Percentiles rank a stretch among this genome's conserved stretches.
Conservation (phyloP, 2,888 invertebrate species). For the Melanostoma mellinum region DNA sequence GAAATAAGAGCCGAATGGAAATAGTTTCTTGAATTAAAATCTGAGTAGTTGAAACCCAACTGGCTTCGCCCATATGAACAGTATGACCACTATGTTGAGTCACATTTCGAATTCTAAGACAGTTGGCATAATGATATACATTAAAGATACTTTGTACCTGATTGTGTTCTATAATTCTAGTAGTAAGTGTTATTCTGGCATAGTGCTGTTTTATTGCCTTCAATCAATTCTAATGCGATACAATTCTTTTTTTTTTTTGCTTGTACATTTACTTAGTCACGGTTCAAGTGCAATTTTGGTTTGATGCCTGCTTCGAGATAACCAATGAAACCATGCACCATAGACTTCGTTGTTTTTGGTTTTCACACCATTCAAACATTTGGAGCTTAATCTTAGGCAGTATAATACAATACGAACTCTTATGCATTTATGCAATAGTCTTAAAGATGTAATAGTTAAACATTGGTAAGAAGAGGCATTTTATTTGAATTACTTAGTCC, state of each 20-base stretch:
- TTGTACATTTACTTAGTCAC: background rate
- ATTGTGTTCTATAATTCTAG: background rate
- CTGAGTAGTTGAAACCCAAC: background rate
- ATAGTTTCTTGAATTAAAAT: too few relatives aligned
- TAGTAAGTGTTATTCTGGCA: background rate
- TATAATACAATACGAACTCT: too few relatives aligned
- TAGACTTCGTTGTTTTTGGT: too few relatives aligned
- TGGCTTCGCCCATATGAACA: too few relatives aligned
- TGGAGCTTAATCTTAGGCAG: too few relatives aligned
- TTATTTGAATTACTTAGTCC: too few relatives aligned
- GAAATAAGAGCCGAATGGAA: too few relatives aligned
- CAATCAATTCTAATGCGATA: slow-evolving; percentile 55
- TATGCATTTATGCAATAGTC: too few relatives aligned
- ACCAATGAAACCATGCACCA: background rate
- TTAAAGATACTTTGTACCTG: slow-evolving; percentile 33
- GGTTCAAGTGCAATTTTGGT: background rate
- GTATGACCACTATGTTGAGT: slow-evolving; percentile 3
- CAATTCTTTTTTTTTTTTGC: slow-evolving; percentile 33
- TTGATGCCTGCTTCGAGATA: background rate
- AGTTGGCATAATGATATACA: slow-evolving; percentile 56
- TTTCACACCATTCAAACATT: too few relatives aligned
- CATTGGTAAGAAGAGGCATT: too few relatives aligned
- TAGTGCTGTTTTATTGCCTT: slow-evolving; percentile 47
- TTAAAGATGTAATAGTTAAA: too few relatives aligned
- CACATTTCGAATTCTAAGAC: slow-evolving; percentile 19